A percentile compares a stretch with the other conserved stretches of the same genome.
Conservation (phyloP, 2,888 invertebrate genomes). For the Dione juno region DNA sequence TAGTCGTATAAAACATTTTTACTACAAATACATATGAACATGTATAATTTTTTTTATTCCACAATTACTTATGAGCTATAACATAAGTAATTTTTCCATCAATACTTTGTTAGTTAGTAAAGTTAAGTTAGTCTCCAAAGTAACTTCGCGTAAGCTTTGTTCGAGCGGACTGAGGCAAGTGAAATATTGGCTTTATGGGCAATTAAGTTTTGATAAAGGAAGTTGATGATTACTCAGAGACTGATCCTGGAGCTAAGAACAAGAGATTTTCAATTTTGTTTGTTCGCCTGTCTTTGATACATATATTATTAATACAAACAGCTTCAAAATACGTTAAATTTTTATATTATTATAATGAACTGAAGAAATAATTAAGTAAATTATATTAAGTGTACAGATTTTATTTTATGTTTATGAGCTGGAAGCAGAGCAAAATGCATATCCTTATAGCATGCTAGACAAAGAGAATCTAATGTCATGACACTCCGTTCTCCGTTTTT, state of each 20-base stretch:
- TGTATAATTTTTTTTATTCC: not conserved
- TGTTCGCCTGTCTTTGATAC: not conserved
- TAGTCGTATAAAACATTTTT: too few species aligned
- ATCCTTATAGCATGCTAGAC: too few species aligned
- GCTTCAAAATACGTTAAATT: not conserved
- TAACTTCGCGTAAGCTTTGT: constrained; percentile 13
- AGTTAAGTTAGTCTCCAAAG: constrained; percentile 19
- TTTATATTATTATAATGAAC: not conserved
- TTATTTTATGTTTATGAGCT: too few species aligned
- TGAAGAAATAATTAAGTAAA: too few species aligned
- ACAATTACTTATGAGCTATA: not conserved
- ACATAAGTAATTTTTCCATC: constrained; percentile 10
- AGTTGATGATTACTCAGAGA: constrained; percentile 24
- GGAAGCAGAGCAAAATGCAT: too few species aligned
- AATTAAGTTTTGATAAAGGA: constrained; percentile 26
- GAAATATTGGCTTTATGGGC: constrained; percentile 33
- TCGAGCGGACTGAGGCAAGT: constrained; percentile 7
- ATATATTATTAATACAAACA: not conserved
- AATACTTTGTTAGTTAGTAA: constrained; percentile 25
- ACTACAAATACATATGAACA: too few species aligned
- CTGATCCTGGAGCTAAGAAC: constrained; percentile 18
- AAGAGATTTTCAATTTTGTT: constrained; percentile 23
- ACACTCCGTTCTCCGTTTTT: too few species aligned
- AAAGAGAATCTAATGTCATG: too few species aligned
- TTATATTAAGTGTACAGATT: too few species aligned